A percentile compares a stretch with the other conserved stretches of the same genome.
Conservation (phyloP, 2,113 vertebrate genomes). For the Illadopsis cleaveri region DNA sequence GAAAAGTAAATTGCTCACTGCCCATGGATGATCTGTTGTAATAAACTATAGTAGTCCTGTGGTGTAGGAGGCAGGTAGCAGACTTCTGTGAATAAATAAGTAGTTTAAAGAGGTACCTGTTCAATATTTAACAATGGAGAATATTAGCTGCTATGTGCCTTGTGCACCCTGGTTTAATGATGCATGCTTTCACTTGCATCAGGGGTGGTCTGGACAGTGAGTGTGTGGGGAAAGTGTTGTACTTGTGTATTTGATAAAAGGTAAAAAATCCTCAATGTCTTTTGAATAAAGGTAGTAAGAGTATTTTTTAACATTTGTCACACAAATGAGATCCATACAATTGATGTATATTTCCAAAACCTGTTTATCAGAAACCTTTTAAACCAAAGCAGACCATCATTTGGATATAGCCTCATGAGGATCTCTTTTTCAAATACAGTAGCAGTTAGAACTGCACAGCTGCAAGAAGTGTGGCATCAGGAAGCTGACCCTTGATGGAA, state of each 20-base stretch:
- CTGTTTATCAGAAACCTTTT: not conserved
- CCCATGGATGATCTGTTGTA: not conserved
- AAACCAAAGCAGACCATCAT: not conserved
- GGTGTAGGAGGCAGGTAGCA: not conserved
- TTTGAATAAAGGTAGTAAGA: not conserved
- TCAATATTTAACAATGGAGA: not conserved
- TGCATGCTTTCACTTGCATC: not conserved
- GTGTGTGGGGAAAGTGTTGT: not conserved
- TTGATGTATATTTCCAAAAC: not conserved
- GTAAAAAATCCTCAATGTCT: not conserved
- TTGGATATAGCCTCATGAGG: rapidly evolving
- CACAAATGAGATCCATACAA: not conserved
- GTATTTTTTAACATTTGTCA: not conserved
- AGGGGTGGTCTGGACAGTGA: not conserved
- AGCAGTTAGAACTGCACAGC: not conserved
- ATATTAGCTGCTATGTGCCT: not conserved
- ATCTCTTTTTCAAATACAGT: not conserved
- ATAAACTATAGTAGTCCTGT: not conserved
- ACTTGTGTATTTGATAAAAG: not conserved
- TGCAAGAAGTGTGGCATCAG: not conserved
- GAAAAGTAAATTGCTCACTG: not conserved
- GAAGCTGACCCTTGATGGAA: not conserved
- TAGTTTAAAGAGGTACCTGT: not conserved
- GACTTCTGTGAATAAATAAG: not conserved
- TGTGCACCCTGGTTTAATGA: not conserved